phyloP scores from a whole-genome alignment of 2,113 vertebrate species.

The Stigmatopora argus region DNA sequence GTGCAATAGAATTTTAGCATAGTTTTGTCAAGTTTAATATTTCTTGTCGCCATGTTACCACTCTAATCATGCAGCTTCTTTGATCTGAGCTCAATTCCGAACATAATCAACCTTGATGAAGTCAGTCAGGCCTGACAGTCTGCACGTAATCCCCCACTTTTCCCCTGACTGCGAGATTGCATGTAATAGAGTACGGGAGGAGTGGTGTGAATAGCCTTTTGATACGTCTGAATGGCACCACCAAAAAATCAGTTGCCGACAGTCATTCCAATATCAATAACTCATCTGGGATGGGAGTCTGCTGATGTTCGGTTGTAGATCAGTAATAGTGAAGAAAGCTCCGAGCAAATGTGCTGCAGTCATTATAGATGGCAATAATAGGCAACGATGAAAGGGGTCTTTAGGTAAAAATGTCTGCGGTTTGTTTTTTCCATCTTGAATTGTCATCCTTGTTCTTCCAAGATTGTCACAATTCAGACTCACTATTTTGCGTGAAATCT shows the following conservation, averaged over 20 bases:
- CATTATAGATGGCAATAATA: neutral
- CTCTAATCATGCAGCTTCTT: conserved; percentile 44
- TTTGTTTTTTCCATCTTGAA: neutral
- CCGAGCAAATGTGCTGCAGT: neutral
- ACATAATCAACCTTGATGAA: conserved; percentile 35
- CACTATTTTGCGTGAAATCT: neutral
- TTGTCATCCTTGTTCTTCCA: neutral
- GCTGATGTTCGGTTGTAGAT: neutral
- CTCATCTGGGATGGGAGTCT: neutral
- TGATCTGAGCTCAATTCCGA: neutral
- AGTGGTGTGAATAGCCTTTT: conserved; percentile 33
- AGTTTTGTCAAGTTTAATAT: neutral
- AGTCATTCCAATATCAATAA: neutral
- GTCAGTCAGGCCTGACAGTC: conserved; percentile 45
- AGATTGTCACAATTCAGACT: neutral
- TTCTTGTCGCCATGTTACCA: conserved; percentile 4
- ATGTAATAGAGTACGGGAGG: conserved; percentile 19
- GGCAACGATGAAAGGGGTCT: neutral
- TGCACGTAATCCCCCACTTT: conserved; percentile 40
- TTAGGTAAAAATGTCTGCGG: neutral
- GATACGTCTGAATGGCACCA: conserved; percentile 30
- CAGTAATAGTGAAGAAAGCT: neutral
- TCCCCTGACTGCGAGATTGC: neutral
- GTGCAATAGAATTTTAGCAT: neutral
- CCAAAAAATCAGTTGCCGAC: neutral